phyloP scores from a whole-genome alignment of 2,797 vertebrate genomes.

The Pempheris klunzingeri region DNA sequence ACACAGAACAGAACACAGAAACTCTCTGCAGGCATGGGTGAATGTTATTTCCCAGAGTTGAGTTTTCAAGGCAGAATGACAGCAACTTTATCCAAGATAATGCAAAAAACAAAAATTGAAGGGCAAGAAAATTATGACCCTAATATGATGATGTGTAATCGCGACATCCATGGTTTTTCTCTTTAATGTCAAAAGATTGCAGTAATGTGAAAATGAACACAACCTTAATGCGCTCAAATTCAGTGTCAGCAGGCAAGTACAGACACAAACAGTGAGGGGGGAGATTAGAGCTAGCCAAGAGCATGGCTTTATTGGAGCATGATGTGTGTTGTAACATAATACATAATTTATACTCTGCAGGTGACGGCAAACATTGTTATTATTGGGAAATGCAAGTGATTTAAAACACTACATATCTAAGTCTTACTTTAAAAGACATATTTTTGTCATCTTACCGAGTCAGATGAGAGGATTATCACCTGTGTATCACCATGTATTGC shows the following conservation, averaged over 20 bases:
- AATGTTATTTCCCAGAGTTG: constrained; percentile 22
- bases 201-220: not conserved
- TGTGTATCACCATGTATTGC: not conserved
- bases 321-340: no score
- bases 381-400: not conserved
- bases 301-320: not conserved
- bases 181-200: not conserved
- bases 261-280: not conserved
- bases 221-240: not conserved
- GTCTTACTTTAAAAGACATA: no score
- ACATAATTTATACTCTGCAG: not conserved
- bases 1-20: not conserved
- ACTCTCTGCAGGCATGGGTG: constrained; percentile 21
- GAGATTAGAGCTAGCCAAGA: not conserved
- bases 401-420: no score
- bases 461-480: not conserved
- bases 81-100: constrained; percentile 38
- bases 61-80: constrained; percentile 38
- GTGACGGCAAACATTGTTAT: not conserved
- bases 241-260: not conserved
- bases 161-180: not conserved
- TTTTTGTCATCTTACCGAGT: not conserved
- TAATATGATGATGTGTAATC: not conserved
- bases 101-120: no score
- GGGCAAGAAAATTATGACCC: constrained; percentile 6